A percentile compares a stretch with the other conserved stretches of the same genome.
Conservation (phyloP, 1,140 invertebrate genomes). For the Magallana ariakensis region DNA sequence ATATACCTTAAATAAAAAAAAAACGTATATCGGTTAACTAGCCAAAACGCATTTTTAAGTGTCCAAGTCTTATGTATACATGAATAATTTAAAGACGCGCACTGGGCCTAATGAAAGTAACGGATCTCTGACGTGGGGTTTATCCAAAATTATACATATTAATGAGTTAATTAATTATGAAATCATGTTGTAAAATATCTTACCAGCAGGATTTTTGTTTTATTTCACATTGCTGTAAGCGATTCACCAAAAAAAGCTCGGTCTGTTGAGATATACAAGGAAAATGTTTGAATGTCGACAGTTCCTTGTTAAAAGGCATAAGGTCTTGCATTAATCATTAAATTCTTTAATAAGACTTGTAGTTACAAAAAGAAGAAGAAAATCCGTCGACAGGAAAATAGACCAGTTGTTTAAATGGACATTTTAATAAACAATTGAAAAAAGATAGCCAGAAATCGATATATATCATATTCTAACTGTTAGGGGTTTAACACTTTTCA, state of each 20-base stretch:
- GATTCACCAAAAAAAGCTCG: neutral
- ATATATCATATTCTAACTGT: slow-evolving; percentile 1
- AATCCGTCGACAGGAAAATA: slow-evolving; percentile 6
- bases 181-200: slow-evolving; percentile 1
- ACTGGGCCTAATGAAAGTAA: neutral
- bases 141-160: slow-evolving; percentile 6
- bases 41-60: neutral
- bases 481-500: neutral
- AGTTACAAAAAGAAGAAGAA: neutral
- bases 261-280: neutral
- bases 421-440: slow-evolving; percentile 21
- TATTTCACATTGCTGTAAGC: neutral
- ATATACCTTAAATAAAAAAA: slow-evolving; percentile 23
- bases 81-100: slow-evolving; percentile 18
- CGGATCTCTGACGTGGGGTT: neutral
- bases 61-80: neutral
- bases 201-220: neutral
- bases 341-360: slow-evolving; percentile 21
- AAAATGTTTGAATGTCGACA: neutral
- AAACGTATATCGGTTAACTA: slow-evolving; percentile 26
- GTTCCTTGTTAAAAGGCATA: slow-evolving; percentile 19
- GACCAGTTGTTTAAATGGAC: neutral
- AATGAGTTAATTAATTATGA: neutral
- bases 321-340: neutral
- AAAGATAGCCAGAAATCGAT: slow-evolving; percentile 13